Percentiles rank a stretch among this genome's conserved stretches.
phyloP scores from a whole-genome alignment of 2,113 vertebrate species.

The Todiramphus saurophagus region DNA sequence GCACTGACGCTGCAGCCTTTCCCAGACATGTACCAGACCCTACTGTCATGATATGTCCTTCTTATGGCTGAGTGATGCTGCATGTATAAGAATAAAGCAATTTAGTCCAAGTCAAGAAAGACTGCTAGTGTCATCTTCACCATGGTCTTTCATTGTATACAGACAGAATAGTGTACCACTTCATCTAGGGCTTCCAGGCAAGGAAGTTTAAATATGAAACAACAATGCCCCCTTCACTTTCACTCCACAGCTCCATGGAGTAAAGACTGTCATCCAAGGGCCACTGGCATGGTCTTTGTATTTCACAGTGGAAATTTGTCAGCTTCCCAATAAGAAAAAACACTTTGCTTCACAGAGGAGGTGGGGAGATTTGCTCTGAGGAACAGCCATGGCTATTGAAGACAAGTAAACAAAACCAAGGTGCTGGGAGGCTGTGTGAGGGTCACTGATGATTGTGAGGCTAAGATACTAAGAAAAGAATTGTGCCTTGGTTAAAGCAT shows the following conservation, averaged over 20 bases:
- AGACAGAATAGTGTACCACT: background rate
- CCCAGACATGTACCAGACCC: background rate
- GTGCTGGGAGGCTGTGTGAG: background rate
- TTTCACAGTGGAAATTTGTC: background rate
- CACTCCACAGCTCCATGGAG: rapidly evolving
- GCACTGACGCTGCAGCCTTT: background rate
- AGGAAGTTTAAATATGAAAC: background rate
- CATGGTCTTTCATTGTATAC: background rate
- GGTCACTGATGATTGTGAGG: background rate
- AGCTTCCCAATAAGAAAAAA: background rate
- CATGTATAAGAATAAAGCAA: background rate
- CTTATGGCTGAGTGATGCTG: background rate
- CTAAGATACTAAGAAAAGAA: background rate
- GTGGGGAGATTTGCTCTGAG: background rate
- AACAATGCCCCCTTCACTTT: background rate
- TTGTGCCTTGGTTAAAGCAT: background rate
- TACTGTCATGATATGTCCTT: background rate
- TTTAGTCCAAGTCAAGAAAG: background rate
- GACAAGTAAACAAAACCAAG: background rate
- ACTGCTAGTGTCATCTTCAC: background rate
- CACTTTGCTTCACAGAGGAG: background rate
- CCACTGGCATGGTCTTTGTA: background rate
- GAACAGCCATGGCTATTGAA: background rate
- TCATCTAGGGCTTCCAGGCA: background rate
- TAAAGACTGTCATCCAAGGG: rapidly evolving